These are phyloP conservation scores for Tigriopus californicus DNA, from an alignment of 2,888 invertebrate genomes.

Conservation along the genomic window DNA sequence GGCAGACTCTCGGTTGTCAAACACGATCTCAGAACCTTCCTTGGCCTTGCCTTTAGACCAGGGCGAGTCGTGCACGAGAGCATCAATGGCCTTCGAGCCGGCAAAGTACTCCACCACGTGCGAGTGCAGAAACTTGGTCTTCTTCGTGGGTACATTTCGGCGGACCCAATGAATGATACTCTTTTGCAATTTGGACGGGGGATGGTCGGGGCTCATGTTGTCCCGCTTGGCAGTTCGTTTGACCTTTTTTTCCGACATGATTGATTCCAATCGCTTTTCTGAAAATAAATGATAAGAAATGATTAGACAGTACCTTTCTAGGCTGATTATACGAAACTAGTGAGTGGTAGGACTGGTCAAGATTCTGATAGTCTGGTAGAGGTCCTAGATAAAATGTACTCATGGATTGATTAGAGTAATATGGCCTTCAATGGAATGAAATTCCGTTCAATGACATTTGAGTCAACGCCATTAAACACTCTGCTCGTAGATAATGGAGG, in stretches of 20 bases:
- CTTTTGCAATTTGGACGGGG: conserved; percentile 61
- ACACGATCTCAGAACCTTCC: conserved; percentile 46
- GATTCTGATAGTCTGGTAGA: no score
- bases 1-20: conserved; percentile 59
- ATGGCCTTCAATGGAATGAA: no score
- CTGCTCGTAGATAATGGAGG: no score
- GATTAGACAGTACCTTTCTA: no score
- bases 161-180: conserved; percentile 83
- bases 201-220: neutral
- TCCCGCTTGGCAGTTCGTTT: neutral
- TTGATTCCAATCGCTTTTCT: no score
- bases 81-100: conserved; percentile 66
- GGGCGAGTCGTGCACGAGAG: conserved; percentile 60
- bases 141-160: conserved; percentile 79
- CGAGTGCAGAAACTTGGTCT: conserved; percentile 87
- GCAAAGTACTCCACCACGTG: conserved; percentile 57
- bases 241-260: neutral
- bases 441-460: no score
- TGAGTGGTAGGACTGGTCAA: no score
- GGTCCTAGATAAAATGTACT: no score
- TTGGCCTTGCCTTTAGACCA: conserved; percentile 43
- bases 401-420: no score
- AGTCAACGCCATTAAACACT: no score
- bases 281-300: no score
- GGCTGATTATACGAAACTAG: no score